Evolutionary conservation across 2,113 vertebrate genomes (phyloP).

Genomic region (Oreotrochilus melanogaster): DNA sequence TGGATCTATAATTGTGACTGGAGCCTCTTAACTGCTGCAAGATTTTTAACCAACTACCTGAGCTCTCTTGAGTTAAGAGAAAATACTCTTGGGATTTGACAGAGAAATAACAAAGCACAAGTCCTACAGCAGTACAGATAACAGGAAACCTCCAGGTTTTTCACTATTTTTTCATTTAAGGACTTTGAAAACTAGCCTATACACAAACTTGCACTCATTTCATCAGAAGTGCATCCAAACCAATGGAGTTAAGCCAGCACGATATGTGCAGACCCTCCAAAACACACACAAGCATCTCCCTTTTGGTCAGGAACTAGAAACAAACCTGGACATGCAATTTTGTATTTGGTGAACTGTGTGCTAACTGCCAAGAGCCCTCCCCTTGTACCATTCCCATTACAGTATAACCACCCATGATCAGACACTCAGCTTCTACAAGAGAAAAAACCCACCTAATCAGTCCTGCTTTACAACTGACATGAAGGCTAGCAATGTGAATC

Average conservation of each 20-base stretch:
- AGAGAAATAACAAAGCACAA: not conserved
- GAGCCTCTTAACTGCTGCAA: not conserved
- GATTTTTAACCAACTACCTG: not conserved
- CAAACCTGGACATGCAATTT: not conserved
- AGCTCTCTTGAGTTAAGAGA: not conserved
- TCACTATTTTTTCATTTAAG: not conserved
- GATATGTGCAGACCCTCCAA: not conserved
- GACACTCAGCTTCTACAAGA: not conserved
- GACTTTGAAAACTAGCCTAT: not conserved
- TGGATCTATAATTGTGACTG: not conserved
- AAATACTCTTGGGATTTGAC: not conserved
- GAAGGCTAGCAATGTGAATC: not conserved
- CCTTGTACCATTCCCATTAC: not conserved
- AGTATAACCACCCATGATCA: not conserved
- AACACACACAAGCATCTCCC: not conserved
- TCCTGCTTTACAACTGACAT: not conserved
- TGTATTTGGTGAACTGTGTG: not conserved
- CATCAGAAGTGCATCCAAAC: not conserved
- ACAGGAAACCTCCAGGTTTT: not conserved
- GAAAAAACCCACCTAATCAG: not conserved
- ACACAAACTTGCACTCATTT: not conserved
- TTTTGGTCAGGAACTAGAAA: fast-evolving
- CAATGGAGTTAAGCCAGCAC: not conserved
- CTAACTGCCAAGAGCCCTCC: not conserved
- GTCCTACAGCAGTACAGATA: not conserved